Conservation (phyloP, 2,888 invertebrate species). For the Caenorhabditis sulstoni region DNA sequence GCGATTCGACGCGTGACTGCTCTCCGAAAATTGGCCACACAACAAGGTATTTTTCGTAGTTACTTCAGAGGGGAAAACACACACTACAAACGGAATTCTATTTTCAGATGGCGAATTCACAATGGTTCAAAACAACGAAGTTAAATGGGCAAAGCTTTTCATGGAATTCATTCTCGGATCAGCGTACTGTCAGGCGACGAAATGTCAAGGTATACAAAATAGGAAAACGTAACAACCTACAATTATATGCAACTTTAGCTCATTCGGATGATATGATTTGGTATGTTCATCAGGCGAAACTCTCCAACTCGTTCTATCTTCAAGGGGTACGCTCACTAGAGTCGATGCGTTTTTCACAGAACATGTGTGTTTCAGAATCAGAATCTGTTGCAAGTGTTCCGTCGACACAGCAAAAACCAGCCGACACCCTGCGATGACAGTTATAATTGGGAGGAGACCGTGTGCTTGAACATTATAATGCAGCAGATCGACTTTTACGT, state of each 20-base stretch:
- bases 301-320: slow-evolving; percentile 58
- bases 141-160: slow-evolving; percentile 75
- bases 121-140: slow-evolving; percentile 68
- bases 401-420: slow-evolving; percentile 95
- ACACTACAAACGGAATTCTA: background rate
- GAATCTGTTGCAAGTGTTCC: slow-evolving; percentile 90
- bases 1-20: slow-evolving; percentile 63
- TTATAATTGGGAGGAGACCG: slow-evolving; percentile 99
- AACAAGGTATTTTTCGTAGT: slow-evolving; percentile 35
- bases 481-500: slow-evolving; percentile 98
- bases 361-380: slow-evolving; percentile 30
- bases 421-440: slow-evolving; percentile 93
- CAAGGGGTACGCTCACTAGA: slow-evolving; percentile 56
- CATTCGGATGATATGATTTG: slow-evolving; percentile 80
- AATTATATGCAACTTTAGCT: slow-evolving; percentile 60
- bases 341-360: too few species aligned
- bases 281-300: slow-evolving; percentile 77
- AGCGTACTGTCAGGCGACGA: slow-evolving; percentile 63
- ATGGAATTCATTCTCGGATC: slow-evolving; percentile 75
- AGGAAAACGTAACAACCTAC: too few species aligned
- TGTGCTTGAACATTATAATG: slow-evolving; percentile 95
- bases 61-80: background rate
- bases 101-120: slow-evolving; percentile 66
- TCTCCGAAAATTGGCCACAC: slow-evolving; percentile 56
- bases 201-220: slow-evolving; percentile 69